phyloP scores from a whole-genome alignment of 2,113 vertebrate genomes.

The Phrynosoma platyrhinos region DNA sequence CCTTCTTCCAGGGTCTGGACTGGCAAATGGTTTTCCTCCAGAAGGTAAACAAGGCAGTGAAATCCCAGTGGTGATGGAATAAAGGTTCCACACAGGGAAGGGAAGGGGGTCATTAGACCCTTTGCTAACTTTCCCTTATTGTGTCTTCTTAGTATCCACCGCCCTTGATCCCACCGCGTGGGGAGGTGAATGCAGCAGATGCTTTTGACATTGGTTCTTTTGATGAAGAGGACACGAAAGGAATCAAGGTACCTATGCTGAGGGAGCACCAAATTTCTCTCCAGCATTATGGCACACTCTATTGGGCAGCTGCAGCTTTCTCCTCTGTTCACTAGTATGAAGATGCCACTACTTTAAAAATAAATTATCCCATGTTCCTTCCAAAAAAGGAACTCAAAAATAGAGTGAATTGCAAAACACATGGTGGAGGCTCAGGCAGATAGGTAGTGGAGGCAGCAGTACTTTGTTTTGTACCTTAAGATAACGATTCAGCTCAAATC shows the following conservation, averaged over 20 bases:
- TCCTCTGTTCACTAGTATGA: neutral
- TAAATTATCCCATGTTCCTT: neutral
- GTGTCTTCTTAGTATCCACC: slow-evolving; percentile 68
- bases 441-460: neutral
- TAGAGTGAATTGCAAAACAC: neutral
- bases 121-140: neutral
- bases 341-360: neutral
- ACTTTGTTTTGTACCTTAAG: neutral
- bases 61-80: neutral
- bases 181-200: slow-evolving; percentile 77
- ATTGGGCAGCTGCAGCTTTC: neutral
- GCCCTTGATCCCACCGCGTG: slow-evolving; percentile 75
- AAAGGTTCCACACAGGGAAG: accelerated
- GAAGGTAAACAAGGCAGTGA: slow-evolving; percentile 70
- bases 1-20: slow-evolving; percentile 79
- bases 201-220: slow-evolving; percentile 83
- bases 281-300: neutral
- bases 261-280: neutral
- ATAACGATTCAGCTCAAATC: neutral
- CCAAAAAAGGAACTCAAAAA: neutral
- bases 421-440: neutral
- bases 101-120: accelerated
- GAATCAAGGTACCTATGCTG: slow-evolving; percentile 76
- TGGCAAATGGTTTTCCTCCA: slow-evolving; percentile 84
- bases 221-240: slow-evolving; percentile 82